Evolutionary conservation across 2,113 vertebrate species (phyloP).

Genomic region (Dipodomys stephensi): DNA sequence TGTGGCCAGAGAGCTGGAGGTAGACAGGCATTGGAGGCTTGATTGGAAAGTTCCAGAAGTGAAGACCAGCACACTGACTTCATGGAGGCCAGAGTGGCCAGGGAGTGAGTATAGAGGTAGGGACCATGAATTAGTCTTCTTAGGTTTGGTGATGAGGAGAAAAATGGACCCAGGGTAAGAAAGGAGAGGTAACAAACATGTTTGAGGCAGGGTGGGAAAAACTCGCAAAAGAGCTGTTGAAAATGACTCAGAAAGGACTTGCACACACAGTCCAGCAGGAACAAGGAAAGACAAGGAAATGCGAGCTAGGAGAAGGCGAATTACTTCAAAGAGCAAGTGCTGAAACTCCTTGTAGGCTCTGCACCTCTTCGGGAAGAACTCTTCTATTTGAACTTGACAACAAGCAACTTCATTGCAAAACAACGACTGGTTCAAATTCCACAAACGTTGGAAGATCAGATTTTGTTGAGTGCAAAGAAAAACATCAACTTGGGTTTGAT

Average conservation of each 20-base stretch:
- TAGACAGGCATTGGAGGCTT: background rate
- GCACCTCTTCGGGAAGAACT: background rate
- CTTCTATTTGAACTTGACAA: background rate
- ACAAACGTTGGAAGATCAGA: background rate
- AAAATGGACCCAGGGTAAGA: too few species aligned
- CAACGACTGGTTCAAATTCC: background rate
- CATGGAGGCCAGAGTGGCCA: background rate
- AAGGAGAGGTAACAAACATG: too few species aligned
- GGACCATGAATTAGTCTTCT: background rate
- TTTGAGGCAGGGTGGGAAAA: background rate
- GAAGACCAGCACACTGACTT: background rate
- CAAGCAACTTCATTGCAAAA: background rate
- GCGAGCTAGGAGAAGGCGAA: accelerated
- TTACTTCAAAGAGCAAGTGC: background rate
- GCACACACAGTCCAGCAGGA: background rate
- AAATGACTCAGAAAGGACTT: background rate
- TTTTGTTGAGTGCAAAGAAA: background rate
- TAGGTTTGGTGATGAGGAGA: background rate
- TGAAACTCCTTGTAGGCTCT: background rate
- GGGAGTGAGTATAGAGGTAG: background rate
- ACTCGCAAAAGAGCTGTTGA: background rate
- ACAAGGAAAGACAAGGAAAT: background rate
- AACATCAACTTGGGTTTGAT: background rate
- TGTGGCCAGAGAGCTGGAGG: background rate
- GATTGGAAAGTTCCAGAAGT: background rate